These are phyloP conservation scores for Pogona vitticeps DNA, from an alignment of 2,113 vertebrate genomes.

Conservation along the genomic window DNA sequence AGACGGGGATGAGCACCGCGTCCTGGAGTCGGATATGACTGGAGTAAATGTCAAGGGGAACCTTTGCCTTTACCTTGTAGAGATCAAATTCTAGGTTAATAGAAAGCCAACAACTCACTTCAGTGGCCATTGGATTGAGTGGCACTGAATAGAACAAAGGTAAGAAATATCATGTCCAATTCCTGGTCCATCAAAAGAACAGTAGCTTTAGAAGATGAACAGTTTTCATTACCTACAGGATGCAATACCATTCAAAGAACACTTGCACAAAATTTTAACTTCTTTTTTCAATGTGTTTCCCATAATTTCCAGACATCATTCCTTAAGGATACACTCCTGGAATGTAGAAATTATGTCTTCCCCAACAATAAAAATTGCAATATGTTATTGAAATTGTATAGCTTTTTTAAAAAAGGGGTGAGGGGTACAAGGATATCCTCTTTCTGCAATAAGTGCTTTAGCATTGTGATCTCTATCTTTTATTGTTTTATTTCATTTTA, in stretches of 20 bases:
- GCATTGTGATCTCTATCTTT: too few relatives aligned
- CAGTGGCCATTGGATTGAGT: not conserved
- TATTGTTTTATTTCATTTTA: too few relatives aligned
- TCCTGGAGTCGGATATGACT: too few relatives aligned
- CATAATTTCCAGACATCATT: conserved; percentile 14
- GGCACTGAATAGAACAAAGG: not conserved
- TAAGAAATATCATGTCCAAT: not conserved
- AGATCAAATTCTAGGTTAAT: not conserved
- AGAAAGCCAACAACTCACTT: not conserved
- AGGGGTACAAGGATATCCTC: too few relatives aligned
- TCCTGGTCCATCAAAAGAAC: not conserved
- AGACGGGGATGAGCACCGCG: too few relatives aligned
- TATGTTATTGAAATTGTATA: not conserved
- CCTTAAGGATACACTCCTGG: too few relatives aligned
- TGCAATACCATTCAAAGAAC: not conserved
- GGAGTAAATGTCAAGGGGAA: too few relatives aligned
- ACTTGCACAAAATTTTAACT: not conserved
- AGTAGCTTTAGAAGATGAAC: not conserved
- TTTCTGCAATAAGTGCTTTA: too few relatives aligned
- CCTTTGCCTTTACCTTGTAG: too few relatives aligned
- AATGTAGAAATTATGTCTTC: not conserved
- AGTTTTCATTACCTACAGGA: not conserved
- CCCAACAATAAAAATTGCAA: not conserved
- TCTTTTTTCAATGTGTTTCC: conserved; percentile 34
- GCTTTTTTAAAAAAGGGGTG: too few relatives aligned